Percentiles rank a stretch among this genome's conserved stretches.
phyloP scores from a whole-genome alignment of 2,888 invertebrate species.

The Protonemura montana region DNA sequence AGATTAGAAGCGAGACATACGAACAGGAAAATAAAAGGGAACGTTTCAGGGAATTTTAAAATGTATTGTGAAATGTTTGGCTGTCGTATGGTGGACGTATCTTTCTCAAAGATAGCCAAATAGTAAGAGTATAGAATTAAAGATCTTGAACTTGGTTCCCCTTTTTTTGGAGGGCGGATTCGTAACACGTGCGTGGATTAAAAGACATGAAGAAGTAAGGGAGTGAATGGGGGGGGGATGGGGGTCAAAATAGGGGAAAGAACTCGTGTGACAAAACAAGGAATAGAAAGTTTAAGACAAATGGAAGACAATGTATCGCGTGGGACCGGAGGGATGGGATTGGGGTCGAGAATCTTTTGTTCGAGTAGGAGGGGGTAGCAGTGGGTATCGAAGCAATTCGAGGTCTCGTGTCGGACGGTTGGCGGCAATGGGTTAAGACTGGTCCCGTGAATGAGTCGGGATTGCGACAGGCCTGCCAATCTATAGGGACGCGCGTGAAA shows the following conservation, averaged over 20 bases:
- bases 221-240: neutral
- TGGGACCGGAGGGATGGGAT: neutral
- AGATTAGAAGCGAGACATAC: neutral
- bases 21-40: too few species aligned
- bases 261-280: constrained; percentile 12
- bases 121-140: too few species aligned
- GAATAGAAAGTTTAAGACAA: constrained; percentile 27
- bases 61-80: too few species aligned
- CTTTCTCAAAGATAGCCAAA: too few species aligned
- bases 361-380: neutral
- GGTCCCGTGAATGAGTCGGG: neutral
- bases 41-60: too few species aligned
- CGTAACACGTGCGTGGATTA: neutral
- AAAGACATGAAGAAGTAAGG: constrained; percentile 18
- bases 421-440: neutral
- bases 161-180: neutral
- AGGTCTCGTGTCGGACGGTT: neutral
- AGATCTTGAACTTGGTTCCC: neutral
- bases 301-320: constrained; percentile 20
- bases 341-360: neutral
- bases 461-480: neutral
- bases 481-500: neutral
- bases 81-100: too few species aligned
- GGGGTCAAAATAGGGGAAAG: constrained; percentile 20
- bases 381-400: too few species aligned